Base-by-base conservation (phyloP, 1,140 invertebrate genomes). In the Aphaenogaster rudis region DNA sequence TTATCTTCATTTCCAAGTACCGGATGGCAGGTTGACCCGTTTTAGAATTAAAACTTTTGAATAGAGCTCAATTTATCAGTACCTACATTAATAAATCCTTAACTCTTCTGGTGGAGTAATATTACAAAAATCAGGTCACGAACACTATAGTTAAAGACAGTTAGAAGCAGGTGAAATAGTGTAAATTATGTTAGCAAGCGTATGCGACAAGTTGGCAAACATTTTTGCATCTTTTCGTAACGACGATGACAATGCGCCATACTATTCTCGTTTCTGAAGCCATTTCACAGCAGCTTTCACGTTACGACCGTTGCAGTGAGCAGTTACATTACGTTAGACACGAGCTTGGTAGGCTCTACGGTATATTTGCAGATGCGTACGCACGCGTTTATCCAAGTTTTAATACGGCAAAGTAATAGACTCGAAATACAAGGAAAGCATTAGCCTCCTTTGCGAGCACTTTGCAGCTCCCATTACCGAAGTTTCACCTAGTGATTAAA, bases 401-500 rank as follows among this genome's bases (percentile, higher is more conserved):
- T 90, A 91, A 88, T 92, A 86, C 86, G 84, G 84, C 82, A 86
- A 88, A 84, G 74, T 86, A 89, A 91, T 87, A 86, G 88, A 88
- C 85, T 87, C 85, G 79, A 88, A 92, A 90, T 79, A 84, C 82
- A 80, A 84, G 88, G 86, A 86, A 90, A 86, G 93, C 92, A 93
- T 93, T 92, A 92, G 89, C 88, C 92, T 93, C 91, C 88, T 92
- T 93, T 86, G 86, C 89, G 91, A 93, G 92, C 92, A 93, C 93
- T 93, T 93, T 92, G 88, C 91, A 91, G 91, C 89, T 90, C 63
- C 91, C 88, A 93, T 93, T 93, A 93, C 88, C 88, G 67, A 93
- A 93, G 90, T 93, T 93, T 88, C 91, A 71, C 88, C 80, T 87
- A 87, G 88, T 91, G 93, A 93, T 93, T 93, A 93, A 93, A 91